Base-by-base conservation (phyloP, 2,888 invertebrate species). In the Nasonovia ribisnigri region DNA sequence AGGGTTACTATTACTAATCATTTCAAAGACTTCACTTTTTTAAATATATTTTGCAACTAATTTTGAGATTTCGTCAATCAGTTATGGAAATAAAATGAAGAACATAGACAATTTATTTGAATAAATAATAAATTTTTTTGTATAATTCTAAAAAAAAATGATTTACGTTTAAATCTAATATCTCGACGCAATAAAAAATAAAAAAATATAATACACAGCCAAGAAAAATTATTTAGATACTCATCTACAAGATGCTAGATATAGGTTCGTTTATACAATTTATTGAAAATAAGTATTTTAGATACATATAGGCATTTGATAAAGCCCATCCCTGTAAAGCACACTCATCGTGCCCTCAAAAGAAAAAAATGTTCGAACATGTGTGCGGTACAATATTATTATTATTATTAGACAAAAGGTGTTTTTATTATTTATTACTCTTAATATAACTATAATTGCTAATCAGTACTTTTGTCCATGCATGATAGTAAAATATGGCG, bases 361-460 rank as follows among this genome's bases (percentile, higher is more conserved):
- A 20, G 20, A 36, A 77, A 36, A 77, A n/a, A 29, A 57, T 10
- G 26, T 8, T 29, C 20, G 42, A 46, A 16, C 8, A 42, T 84
- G 91, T 91, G 77, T 51, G 51, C 20, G 20, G 26, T 77, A 51
- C 20, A 42, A 16, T 51, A 84, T 48, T 48, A 84, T n/a, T 84
- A 43, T 84, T 57, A 92, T 43, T 77, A 77, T 86, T 91, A 84
- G 57, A 91, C 43, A 43, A 84, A 43, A 86, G n/a, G 46, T 91
- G 84, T 91, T 86, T 91, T 43, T 86, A 57, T n/a, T 91, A 86
- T 88, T 77, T 91, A 92, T 93, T 93, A 93, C 93, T 93, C 57
- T 93, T 93, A 93, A 93, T 93, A 93, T 93, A 90, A 93, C 93
- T 84, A 60, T 87, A 43, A 84, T 90, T 90, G 93, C 93, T 90